Evolutionary conservation across 2,113 vertebrate species (phyloP), one percentile per base, ranked within the genome.

Genomic region (Lynx canadensis): DNA sequence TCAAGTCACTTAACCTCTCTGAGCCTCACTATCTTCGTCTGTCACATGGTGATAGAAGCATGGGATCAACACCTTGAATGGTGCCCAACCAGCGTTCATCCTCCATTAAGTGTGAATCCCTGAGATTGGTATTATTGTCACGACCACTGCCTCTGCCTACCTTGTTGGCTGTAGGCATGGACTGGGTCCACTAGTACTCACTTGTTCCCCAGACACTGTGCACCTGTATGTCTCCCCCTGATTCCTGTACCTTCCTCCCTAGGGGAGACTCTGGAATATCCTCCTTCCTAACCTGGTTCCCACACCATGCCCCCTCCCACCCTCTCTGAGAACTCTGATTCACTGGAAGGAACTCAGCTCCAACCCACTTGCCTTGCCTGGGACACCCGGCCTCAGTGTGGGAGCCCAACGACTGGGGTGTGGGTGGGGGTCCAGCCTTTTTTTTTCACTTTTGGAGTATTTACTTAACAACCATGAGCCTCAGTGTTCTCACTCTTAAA

Each of bases 41-140:
- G 1, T 31, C 41, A 3, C 0, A 0, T 18, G 84, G 41, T 1
- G 8, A 52, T 8, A 5, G 0, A 13, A 23, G 41, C 36, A 13
- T 27, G 36, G 7, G 36, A 41, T 74, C 73, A 74, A 45, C 21
- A 8, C 29, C 33, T 15, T 15, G 21, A 48, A 13, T 4, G 10
- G 50, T 2, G 29, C 4, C 73, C 50, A 14, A 10, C 41, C n/a
- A 8, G 5, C 9, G n/a, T 3, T 31, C 52, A 2, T 14, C 33
- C 31, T 55, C 45, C 1, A 1, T 2, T 1, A 5, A 38, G 29
- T 9, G 21, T 11, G 6, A 3, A 3, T 4, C 25, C 0, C 0
- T 0, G 25, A 5, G 31, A 2, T 2, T 1, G 2, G 60, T 5
- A 1, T 57, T 2, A 16, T 4, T 4, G 29, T 9, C 29, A 1